Percentiles rank a stretch among this genome's conserved stretches.
Evolutionary conservation across 2,888 invertebrate species (phyloP).

Genomic region (Hypercompe scribonia): DNA sequence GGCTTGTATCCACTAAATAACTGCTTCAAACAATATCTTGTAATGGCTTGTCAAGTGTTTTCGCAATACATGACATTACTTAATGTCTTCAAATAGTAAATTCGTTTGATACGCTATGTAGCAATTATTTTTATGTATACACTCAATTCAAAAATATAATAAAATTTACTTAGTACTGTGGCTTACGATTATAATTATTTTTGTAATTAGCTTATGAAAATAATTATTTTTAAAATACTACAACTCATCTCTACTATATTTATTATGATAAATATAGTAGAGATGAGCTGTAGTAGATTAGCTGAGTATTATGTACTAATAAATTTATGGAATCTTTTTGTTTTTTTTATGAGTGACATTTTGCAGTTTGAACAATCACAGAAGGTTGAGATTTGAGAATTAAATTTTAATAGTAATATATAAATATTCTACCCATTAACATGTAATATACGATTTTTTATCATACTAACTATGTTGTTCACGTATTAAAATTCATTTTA

Average conservation of each 20-base stretch:
- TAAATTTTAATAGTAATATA: slow-evolving; percentile 24
- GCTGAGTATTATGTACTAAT: too few relatives aligned
- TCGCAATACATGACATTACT: not conserved
- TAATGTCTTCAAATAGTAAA: not conserved
- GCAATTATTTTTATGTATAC: not conserved
- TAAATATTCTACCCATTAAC: slow-evolving; percentile 36
- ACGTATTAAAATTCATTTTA: slow-evolving; percentile 37
- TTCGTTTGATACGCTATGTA: not conserved
- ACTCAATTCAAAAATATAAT: not conserved
- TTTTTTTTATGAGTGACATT: not conserved
- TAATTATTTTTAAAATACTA: not conserved
- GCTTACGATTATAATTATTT: too few relatives aligned
- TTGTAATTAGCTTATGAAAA: too few relatives aligned
- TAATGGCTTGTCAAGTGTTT: not conserved
- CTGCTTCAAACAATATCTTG: not conserved
- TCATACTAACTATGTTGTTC: slow-evolving; percentile 42
- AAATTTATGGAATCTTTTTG: not conserved
- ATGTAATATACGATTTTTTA: slow-evolving; percentile 25
- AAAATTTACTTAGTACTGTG: not conserved
- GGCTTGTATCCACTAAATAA: not conserved
- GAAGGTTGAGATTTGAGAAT: slow-evolving; percentile 18
- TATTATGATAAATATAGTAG: too few relatives aligned
- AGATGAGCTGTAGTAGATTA: too few relatives aligned
- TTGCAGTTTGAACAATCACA: slow-evolving; percentile 30
- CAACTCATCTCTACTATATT: not conserved